Conservation (phyloP, 2,888 invertebrate species). For the Craniophora ligustri region DNA sequence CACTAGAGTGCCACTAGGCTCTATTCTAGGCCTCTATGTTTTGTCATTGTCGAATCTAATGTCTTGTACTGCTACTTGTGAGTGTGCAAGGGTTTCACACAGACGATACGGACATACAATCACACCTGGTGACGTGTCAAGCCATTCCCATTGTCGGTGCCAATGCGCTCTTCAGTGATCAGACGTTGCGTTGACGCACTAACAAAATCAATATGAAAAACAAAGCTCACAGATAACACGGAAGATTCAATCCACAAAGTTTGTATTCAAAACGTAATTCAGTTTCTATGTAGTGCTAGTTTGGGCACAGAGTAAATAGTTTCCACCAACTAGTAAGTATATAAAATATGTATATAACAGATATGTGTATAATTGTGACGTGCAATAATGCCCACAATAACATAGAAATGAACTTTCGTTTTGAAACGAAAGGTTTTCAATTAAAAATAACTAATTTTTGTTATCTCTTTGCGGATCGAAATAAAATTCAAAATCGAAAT, state of each 20-base stretch:
- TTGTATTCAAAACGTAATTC: slow-evolving; percentile 26
- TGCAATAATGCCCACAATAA: not conserved
- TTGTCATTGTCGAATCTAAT: slow-evolving; percentile 29
- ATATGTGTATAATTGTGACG: not conserved
- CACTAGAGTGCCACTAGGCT: too few relatives aligned
- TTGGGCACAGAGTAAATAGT: not conserved
- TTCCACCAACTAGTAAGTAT: not conserved
- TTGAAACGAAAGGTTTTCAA: slow-evolving; percentile 9
- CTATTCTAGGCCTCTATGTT: not conserved
- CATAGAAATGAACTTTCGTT: slow-evolving; percentile 14
- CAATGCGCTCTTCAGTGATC: slow-evolving; percentile 77
- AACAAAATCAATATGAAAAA: slow-evolving; percentile 56
- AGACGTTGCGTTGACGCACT: slow-evolving; percentile 86
- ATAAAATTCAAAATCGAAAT: not conserved
- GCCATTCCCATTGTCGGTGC: slow-evolving; percentile 80
- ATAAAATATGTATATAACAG: too few relatives aligned
- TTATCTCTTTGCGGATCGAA: slow-evolving; percentile 33
- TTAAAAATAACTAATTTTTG: slow-evolving; percentile 3
- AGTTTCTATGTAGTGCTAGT: not conserved
- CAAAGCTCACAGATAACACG: slow-evolving; percentile 45
- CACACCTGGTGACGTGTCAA: slow-evolving; percentile 77
- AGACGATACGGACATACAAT: slow-evolving; percentile 63
- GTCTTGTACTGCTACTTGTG: slow-evolving; percentile 56
- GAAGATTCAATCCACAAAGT: slow-evolving; percentile 31
- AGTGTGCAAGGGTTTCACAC: slow-evolving; percentile 76